Evolutionary conservation across 2,797 vertebrate species (phyloP), one percentile per base, ranked within the genome.

Genomic region (Chelon labrosus): DNA sequence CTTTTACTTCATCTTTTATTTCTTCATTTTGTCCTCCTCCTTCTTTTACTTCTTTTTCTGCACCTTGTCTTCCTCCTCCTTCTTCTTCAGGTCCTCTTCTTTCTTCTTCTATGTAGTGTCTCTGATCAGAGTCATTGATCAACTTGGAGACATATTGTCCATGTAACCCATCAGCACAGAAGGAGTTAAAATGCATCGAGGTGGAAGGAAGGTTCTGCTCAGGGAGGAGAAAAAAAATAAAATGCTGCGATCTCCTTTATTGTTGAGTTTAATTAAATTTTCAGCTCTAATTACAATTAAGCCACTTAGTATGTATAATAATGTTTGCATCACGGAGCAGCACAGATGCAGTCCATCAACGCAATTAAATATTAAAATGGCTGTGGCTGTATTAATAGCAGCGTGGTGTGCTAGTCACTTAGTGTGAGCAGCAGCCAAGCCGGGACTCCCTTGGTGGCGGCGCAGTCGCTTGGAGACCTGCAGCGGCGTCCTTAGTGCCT

Each of bases 221-320:
- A 83, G 82, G 82, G 83, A 70, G 35, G 27, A 59, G 22, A 22
- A 22, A 67, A 80, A 65, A 75, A 60, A 62, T 14, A n/a, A n/a
- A n/a, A n/a, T n/a, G 72, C 83, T 79, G 83, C 7, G 73, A 88
- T 92, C 83, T 86, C 82, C 80, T 85, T 90, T 88, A 91, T 90
- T 91, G 90, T 92, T 88, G 88, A 79, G 72, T 87, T 91, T 91
- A 92, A 94, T 94, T 89, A 88, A 88, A 92, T 94, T 93, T 94
- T 94, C 91, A 91, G 88, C 88, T 90, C 88, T 93, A 91, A 93
- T 94, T 94, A 91, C 91, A 92, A 94, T 94, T 94, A 91, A 91
- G 91, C 88, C 92, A 91, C 91, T 92, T 92, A 94, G 92, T 92
- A 92, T 84, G 90, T 94, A 91, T 92, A 91, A 92, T 93, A 92